phyloP scores from a whole-genome alignment of 2,113 vertebrate species.

The Chaetodon auriga region DNA sequence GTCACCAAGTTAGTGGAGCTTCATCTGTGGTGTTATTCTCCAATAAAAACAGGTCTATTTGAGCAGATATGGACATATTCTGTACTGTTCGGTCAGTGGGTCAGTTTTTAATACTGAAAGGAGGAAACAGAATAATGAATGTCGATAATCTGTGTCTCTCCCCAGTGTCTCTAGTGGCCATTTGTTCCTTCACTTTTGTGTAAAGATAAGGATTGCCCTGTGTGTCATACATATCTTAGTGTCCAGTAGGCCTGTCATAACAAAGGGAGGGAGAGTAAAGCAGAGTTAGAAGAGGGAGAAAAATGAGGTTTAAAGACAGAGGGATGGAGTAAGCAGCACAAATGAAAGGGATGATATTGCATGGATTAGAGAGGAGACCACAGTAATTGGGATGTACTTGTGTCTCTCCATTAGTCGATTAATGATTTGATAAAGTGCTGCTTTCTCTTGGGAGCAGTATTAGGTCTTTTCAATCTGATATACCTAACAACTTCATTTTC shows the following conservation, averaged over 20 bases:
- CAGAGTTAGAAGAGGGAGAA: not conserved
- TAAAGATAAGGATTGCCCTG: conserved; percentile 18
- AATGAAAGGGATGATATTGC: conserved; percentile 29
- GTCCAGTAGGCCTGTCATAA: conserved; percentile 1
- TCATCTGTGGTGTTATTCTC: not conserved
- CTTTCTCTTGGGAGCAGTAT: conserved; percentile 41
- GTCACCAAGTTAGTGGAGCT: not conserved
- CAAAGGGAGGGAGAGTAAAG: not conserved
- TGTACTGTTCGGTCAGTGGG: not conserved
- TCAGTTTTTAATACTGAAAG: not conserved
- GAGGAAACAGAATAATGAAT: too few relatives aligned
- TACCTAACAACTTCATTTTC: conserved; percentile 32
- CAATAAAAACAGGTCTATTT: not conserved
- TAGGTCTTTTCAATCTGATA: conserved; percentile 49
- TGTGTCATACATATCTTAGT: not conserved
- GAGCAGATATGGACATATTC: not conserved
- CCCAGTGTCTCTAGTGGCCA: conserved; percentile 19
- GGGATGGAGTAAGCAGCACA: conserved; percentile 18
- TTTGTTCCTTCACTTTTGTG: conserved; percentile 1
- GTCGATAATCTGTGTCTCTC: too few relatives aligned
- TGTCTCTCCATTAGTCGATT: conserved; percentile 49
- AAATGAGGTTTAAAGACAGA: conserved; percentile 7
- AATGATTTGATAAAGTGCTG: conserved; percentile 53
- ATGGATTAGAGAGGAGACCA: conserved; percentile 12
- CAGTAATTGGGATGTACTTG: conserved; percentile 45